A percentile compares a stretch with the other conserved stretches of the same genome.
Conservation (phyloP, 1,140 invertebrate genomes). For the Drosophila watanabei region DNA sequence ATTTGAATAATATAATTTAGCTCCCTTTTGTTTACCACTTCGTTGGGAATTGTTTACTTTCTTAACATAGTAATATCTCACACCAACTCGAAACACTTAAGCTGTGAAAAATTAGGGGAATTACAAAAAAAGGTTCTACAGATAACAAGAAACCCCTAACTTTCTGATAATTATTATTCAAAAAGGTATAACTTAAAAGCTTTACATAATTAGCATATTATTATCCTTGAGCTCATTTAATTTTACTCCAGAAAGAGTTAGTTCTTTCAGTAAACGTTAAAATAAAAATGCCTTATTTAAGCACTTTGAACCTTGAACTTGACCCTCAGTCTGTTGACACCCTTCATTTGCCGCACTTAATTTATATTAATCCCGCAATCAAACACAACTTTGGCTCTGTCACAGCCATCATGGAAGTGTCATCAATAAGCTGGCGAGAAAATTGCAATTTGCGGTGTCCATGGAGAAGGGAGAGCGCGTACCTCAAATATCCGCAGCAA, state of each 20-base stretch:
- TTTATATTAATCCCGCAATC: conserved; percentile 55
- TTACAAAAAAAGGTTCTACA: neutral
- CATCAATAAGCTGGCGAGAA: conserved; percentile 26
- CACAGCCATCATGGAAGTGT: conserved; percentile 24
- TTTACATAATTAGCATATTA: neutral
- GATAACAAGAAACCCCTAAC: neutral
- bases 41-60: neutral
- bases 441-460: conserved; percentile 35
- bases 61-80: too few species aligned
- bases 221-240: neutral
- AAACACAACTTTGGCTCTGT: conserved; percentile 32
- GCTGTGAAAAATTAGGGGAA: neutral
- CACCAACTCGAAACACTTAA: neutral
- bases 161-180: neutral
- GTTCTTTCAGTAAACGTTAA: neutral
- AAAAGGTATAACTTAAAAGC: too few species aligned
- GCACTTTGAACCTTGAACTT: conserved; percentile 14
- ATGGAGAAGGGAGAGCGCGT: conserved; percentile 18
- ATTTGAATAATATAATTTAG: conserved; percentile 5
- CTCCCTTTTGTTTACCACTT: neutral
- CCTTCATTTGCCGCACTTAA: conserved; percentile 29
- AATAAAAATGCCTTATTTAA: neutral
- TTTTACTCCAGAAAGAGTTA: too few species aligned
- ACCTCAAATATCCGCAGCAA: conserved; percentile 44
- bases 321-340: neutral